These are phyloP conservation scores for Spodoptera litura DNA, from an alignment of 1,140 invertebrate genomes.

Conservation along the genomic window DNA sequence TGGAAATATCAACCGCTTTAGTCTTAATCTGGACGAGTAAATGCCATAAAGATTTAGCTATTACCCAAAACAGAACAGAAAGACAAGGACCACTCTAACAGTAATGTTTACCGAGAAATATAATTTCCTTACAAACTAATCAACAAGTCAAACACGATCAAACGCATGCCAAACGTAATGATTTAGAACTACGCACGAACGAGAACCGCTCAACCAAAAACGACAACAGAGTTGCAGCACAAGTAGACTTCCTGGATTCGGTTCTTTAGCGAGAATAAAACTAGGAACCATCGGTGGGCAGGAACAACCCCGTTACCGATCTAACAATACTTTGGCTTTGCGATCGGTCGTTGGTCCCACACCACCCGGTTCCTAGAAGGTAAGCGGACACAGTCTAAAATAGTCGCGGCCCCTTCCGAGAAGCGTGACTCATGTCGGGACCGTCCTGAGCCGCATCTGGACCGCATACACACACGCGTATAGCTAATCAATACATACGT, in stretches of 20 bases:
- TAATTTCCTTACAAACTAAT: conserved; percentile 13
- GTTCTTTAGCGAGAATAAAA: conserved; percentile 65
- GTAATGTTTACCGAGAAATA: background rate
- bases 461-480: conserved; percentile 55
- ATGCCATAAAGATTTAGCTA: background rate
- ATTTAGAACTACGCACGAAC: conserved; percentile 7
- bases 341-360: conserved; percentile 83
- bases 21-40: background rate
- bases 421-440: conserved; percentile 78
- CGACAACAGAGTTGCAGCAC: conserved; percentile 14
- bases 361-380: conserved; percentile 80
- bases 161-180: conserved; percentile 27
- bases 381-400: conserved; percentile 84
- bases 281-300: conserved; percentile 63
- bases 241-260: conserved; percentile 55
- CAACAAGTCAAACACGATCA: conserved; percentile 16
- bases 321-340: conserved; percentile 81
- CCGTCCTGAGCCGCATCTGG: conserved; percentile 80
- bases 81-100: background rate
- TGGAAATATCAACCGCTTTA: background rate
- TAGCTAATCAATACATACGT: conserved; percentile 41
- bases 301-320: conserved; percentile 74
- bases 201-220: background rate
- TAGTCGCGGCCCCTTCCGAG: conserved; percentile 83
- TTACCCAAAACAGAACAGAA: too few species aligned